Evolutionary conservation across 2,113 vertebrate genomes (phyloP), one percentile per base, ranked within the genome.

Genomic region (Opisthocomus hoazin): DNA sequence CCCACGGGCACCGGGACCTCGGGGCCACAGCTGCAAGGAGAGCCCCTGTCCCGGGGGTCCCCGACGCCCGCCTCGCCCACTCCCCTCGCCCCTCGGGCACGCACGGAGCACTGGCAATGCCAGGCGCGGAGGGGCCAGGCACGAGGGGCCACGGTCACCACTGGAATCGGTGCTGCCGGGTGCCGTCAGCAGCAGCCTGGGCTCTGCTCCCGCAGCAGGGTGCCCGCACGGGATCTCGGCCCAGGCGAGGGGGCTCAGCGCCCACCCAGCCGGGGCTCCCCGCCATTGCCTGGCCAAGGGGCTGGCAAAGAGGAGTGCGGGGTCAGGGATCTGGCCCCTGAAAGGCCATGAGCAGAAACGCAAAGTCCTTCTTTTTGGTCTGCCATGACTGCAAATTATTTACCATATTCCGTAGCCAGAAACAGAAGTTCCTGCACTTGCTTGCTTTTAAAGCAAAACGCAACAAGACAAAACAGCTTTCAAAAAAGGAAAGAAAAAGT

Each of bases 141-240:
- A 14, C 37, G 15, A 18, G 36, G 54, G 5, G 2, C 50, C 1
- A 1, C 1, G 2, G 19, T 5, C 2, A 3, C 43, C 2, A 1
- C 7, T 4, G 5, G 70, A 12, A 23, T 23, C 19, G 60, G 41
- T 2, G 1, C 12, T 29, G 51, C 51, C 2, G 3, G n/a, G 83
- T 18, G 50, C n/a, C 1, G 1, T 8, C 1, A 6, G 16, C 41
- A 65, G 50, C 19, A n/a, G 11, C 41, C 27, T 13, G 48, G 39
- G 91, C 73, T 26, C 26, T 14, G 36, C 64, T 48, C 26, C 71
- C 5, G 4, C 43, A 8, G 60, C 32, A 1, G 34, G 15, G 69
- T 1, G 8, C 60, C 50, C 4, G 1, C n/a, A 4, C 0, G 10
- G 22, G 34, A 32, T 43, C 6, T 2, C 12, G 1, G 4, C 18